Base-by-base conservation (phyloP, 2,113 vertebrate species). In the Vimba vimba region DNA sequence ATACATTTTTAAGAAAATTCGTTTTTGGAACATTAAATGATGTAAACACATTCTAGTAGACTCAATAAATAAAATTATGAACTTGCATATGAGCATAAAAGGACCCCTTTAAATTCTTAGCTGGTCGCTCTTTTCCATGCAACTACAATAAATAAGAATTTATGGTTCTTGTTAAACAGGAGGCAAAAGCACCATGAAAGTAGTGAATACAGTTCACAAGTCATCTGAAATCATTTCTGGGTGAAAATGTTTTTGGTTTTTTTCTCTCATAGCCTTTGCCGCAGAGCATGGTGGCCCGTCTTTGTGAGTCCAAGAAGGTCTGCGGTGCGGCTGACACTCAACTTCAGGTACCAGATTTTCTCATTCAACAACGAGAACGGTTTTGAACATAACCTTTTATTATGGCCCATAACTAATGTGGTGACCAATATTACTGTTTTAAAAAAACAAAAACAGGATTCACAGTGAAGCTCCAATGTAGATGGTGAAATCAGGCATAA, bases 291-390 rank as follows among this genome's bases (percentile, higher is more conserved):
- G 97, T 99, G 87, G 95, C 96, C 80, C 97, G 97, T 19, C 94
- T 99, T 3, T 98, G 96, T 85, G 97, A 99, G 88, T 99, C 98
- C 4, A 99, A 99, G 93, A 99, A 98, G 86, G 94, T 99, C 57
- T 98, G 97, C 57, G 97, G 97, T 13, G 97, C 98, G 1, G 97
- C 97, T 25, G 98, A 99, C 89, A 97, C 96, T 89, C 98, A 99
- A 83, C 96, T 99, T 78, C 98, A 99, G 97, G 98, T 99, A 94
- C 6, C 74, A 17, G n/a, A 78, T 79, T 1, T 43, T 59, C 17
- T 78, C 27, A 36, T 11, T 23, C 2, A 39, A 21, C 10, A 71
- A 23, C 0, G 2, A 39, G 33, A 71, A 52, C 9, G n/a, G 5
- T 13, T 52, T 75, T 2, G n/a, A 75, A 8, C 13, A 17, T 50